Evolutionary conservation across 2,797 vertebrate species (phyloP), one percentile per base, ranked within the genome.

Genomic region (Sardinella longiceps): DNA sequence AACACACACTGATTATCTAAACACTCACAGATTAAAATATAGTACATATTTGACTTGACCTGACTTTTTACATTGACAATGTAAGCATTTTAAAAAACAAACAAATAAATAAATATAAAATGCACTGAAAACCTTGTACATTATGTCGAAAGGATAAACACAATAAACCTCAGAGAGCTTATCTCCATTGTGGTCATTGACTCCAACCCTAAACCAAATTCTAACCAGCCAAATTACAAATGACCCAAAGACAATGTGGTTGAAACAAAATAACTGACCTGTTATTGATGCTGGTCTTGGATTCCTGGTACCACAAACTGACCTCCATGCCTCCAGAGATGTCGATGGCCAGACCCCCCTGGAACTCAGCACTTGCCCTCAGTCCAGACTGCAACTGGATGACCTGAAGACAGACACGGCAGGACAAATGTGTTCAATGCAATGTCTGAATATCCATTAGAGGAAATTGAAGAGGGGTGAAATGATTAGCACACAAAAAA

Each of bases 261-360:
- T n/a, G n/a, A n/a, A n/a, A n/a, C n/a, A n/a, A n/a, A n/a, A n/a
- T n/a, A n/a, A 45, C 45, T 45, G 95, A 99, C 98, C 96, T 94
- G 93, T 97, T 99, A 92, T 97, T 98, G 91, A 99, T 95, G 2
- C 93, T 97, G 86, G 98, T 99, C 95, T 99, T 99, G 89, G 98
- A 99, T 93, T 99, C 98, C 81, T 97, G 95, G 93, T 99, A 99
- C 98, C 98, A 99, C 84, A 99, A 95, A 91, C 98, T 99, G 92
- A 99, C 97, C 89, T 99, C 98, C 98, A 99, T 99, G 85, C 97
- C 96, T 89, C 98, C 98, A 0, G 98, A 98, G 92, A 99, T 98
- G 91, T 99, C 98, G 9, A 99, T 98, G 86, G 98, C 95, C 80
- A 99, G 89, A 28, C 98, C 96, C 5, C 97, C 97, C 88, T 98